These are phyloP conservation scores for Mycalesis mineus DNA, from an alignment of 2,888 invertebrate genomes.

Conservation along the genomic window DNA sequence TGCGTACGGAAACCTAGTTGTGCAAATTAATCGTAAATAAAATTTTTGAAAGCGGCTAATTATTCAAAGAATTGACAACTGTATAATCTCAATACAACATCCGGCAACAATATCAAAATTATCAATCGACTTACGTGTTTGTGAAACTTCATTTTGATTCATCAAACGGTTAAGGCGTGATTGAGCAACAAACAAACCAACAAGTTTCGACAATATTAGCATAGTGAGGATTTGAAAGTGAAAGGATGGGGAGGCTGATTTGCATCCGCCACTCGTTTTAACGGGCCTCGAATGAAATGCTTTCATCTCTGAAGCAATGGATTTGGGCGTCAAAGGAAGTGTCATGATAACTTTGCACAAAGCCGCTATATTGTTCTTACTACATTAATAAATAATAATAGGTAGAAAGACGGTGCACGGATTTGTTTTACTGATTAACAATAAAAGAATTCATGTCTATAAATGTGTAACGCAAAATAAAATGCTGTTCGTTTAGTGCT, in stretches of 20 bases:
- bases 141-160: conserved; percentile 12
- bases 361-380: conserved; percentile 22
- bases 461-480: no score
- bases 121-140: neutral
- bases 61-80: neutral
- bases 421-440: no score
- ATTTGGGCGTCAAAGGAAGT: conserved; percentile 37
- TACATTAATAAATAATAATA: conserved; percentile 3
- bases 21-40: no score
- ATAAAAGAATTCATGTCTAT: no score
- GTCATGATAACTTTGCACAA: conserved; percentile 34
- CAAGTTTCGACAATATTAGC: conserved; percentile 35
- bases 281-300: conserved; percentile 39
- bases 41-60: no score
- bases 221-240: conserved; percentile 47
- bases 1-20: no score
- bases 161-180: conserved; percentile 25
- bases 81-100: neutral
- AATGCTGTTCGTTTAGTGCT: no score
- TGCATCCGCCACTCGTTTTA: conserved; percentile 37
- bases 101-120: neutral
- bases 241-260: conserved; percentile 45
- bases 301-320: conserved; percentile 37
- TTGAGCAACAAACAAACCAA: conserved; percentile 33
- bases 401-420: neutral